phyloP scores from a whole-genome alignment of 1,140 invertebrate genomes.

The Plectus sambesii region DNA sequence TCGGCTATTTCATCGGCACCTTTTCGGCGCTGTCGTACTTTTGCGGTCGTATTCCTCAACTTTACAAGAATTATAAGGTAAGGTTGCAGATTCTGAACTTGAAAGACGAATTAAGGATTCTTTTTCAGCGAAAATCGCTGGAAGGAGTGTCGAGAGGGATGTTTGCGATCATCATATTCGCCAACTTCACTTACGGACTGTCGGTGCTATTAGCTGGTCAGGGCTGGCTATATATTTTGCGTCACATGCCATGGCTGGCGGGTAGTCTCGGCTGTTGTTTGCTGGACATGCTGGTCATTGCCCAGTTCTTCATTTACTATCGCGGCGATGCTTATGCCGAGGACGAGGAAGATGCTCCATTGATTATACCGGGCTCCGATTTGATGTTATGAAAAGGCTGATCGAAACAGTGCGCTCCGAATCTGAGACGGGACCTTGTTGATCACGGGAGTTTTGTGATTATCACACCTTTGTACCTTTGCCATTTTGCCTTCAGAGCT shows the following conservation, averaged over 20 bases:
- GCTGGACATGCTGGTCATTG: slow-evolving; percentile 38
- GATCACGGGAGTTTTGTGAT: too few relatives aligned
- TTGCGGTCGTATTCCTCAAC: slow-evolving; percentile 40
- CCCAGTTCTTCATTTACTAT: slow-evolving; percentile 32
- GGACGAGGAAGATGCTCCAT: too few relatives aligned
- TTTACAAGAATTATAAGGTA: slow-evolving; percentile 43
- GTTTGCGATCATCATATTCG: slow-evolving; percentile 45
- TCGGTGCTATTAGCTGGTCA: slow-evolving; percentile 4
- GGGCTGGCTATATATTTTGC: slow-evolving; percentile 9
- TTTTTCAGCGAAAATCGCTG: slow-evolving; percentile 39
- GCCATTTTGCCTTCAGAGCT: too few relatives aligned
- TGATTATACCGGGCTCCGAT: too few relatives aligned
- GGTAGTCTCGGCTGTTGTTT: slow-evolving; percentile 41
- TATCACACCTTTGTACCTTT: too few relatives aligned
- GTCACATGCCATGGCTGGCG: slow-evolving; percentile 43
- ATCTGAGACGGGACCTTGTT: too few relatives aligned
- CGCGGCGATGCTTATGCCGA: too few relatives aligned
- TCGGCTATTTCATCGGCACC: slow-evolving; percentile 43
- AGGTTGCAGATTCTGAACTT: too few relatives aligned
- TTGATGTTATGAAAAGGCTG: too few relatives aligned
- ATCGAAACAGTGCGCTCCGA: too few relatives aligned
- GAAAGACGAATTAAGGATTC: too few relatives aligned
- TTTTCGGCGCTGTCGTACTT: slow-evolving; percentile 44
- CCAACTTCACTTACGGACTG: slow-evolving; percentile 41
- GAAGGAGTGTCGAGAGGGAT: slow-evolving; percentile 41